Base-by-base conservation (phyloP, 2,113 vertebrate species). In the Mirza zaza region DNA sequence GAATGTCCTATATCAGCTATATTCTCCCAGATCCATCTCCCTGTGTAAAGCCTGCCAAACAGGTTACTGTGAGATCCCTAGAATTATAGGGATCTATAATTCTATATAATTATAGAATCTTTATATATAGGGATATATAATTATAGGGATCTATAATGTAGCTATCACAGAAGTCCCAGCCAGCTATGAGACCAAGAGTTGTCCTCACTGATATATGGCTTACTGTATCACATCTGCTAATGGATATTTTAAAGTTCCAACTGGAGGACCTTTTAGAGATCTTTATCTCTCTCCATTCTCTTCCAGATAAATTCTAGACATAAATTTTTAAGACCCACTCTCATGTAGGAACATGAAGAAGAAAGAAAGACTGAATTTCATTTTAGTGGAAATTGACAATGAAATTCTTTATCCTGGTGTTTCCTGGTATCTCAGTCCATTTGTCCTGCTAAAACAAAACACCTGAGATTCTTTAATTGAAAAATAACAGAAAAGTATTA, bases 301-400 rank as follows among this genome's bases (percentile, higher is more conserved):
- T 90, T 84, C n/a, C n/a, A 89, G 61, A 80, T 90, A 79, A 90
- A 84, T 82, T 92, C 50, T 34, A 8, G 32, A 94, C 9, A 39
- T 25, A 59, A 83, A 57, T 3, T 92, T 92, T 68, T 81, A 76
- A 92, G 59, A 81, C 3, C n/a, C 10, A 65, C 6, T 23, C 76
- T 70, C 12, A 36, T 8, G 12, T 32, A 39, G 68, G 23, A 48
- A 61, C 8, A 68, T 8, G n/a, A 18, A 85, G 48, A 84, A 27
- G 25, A 71, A 90, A 90, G 59, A 86, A 87, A 59, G 42, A 86
- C 0, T 68, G 52, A 91, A 86, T 42, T 75, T 70, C 8, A 57
- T 45, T 45, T 97, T 48, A 93, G 27, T 67, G 61, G 89, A 87
- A 86, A 85, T 3, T 79, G 27, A 89, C 93, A 95, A 50, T 12